These are phyloP conservation scores for Dendroctonus valens DNA, from an alignment of 1,140 invertebrate species.

Conservation along the genomic window DNA sequence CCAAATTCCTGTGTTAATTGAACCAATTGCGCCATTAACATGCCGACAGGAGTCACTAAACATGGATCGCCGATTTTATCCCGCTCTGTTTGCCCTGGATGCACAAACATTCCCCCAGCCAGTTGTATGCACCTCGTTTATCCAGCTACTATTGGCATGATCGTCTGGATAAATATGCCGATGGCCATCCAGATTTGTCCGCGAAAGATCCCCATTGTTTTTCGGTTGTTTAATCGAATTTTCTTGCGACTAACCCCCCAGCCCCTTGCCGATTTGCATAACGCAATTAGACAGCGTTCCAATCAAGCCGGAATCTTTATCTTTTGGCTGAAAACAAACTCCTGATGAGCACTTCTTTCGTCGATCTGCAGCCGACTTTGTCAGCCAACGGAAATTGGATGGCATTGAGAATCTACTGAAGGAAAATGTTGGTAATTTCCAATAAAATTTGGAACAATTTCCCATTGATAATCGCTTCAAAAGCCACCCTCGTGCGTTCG, in stretches of 20 bases:
- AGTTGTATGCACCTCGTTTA: background rate
- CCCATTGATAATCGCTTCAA: conserved; percentile 18
- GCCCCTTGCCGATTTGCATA: conserved; percentile 5
- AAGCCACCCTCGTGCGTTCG: background rate
- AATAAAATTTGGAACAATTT: conserved; percentile 11
- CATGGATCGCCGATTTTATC: background rate
- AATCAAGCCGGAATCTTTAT: conserved; percentile 17
- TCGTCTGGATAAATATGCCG: background rate
- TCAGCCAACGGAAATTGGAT: background rate
- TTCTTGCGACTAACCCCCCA: background rate
- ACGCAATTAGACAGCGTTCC: conserved; percentile 16
- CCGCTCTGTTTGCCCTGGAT: background rate
- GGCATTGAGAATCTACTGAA: background rate
- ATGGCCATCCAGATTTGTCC: background rate
- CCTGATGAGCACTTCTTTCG: conserved; percentile 6
- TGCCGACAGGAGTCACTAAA: background rate
- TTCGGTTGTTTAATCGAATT: conserved; percentile 12
- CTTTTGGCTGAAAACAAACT: conserved; percentile 12
- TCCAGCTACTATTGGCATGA: background rate
- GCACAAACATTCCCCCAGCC: background rate
- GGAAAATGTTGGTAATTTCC: background rate
- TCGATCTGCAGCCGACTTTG: conserved; percentile 2
- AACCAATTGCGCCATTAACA: too few relatives aligned
- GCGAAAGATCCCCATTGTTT: conserved; percentile 1
- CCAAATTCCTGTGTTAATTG: too few relatives aligned